phyloP scores from a whole-genome alignment of 2,797 vertebrate species.

The Smutsia gigantea region DNA sequence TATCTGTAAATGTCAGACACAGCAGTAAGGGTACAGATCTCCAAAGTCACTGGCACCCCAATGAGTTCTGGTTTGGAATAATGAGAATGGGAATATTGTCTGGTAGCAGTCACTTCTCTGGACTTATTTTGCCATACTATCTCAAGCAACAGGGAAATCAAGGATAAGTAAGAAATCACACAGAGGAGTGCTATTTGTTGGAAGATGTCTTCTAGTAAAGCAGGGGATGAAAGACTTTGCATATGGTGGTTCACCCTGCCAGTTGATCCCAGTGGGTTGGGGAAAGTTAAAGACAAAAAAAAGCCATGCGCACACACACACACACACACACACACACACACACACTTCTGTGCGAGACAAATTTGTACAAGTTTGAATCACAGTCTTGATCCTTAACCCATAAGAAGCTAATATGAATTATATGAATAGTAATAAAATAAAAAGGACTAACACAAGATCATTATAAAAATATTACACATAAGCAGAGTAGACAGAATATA shows the following conservation, averaged over 20 bases:
- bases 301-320: background rate
- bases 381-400: background rate
- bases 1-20: background rate
- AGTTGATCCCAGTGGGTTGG: background rate
- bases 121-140: background rate
- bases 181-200: background rate
- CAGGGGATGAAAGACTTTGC: background rate
- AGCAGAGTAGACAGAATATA: background rate
- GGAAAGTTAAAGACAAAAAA: background rate
- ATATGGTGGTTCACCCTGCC: background rate
- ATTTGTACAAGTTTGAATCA: background rate
- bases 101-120: background rate
- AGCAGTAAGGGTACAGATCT: background rate
- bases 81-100: background rate
- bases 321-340: background rate
- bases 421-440: slow-evolving; percentile 18
- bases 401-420: background rate
- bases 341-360: background rate
- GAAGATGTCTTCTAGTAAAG: background rate
- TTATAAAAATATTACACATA: background rate
- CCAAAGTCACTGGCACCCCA: background rate
- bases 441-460: background rate
- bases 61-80: background rate
- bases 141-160: background rate
- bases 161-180: background rate